A percentile compares a stretch with the other conserved stretches of the same genome.
phyloP scores from a whole-genome alignment of 2,113 vertebrate species.

The Cyanistes caeruleus region DNA sequence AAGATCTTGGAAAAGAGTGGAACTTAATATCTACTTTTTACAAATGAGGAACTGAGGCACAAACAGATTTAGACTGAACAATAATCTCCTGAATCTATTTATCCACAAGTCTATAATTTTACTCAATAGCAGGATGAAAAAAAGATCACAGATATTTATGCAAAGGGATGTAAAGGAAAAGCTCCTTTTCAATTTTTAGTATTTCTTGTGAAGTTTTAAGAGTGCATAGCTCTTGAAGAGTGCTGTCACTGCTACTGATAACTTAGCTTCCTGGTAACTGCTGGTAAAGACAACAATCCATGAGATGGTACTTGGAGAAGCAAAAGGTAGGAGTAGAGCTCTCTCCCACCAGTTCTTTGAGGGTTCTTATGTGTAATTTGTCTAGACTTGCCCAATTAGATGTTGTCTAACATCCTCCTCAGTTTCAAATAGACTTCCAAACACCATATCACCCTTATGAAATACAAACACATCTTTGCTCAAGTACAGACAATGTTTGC shows the following conservation, averaged over 20 bases:
- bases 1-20: not conserved
- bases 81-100: not conserved
- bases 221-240: not conserved
- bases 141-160: not conserved
- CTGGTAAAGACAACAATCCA: not conserved
- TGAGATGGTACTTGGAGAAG: conserved; percentile 1
- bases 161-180: not conserved
- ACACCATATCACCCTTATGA: not conserved
- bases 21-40: not conserved
- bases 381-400: conserved; percentile 8
- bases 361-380: not conserved
- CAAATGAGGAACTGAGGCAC: not conserved
- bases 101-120: not conserved
- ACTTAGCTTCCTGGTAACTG: not conserved
- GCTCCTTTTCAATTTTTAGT: not conserved
- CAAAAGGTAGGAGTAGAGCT: not conserved
- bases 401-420: not conserved
- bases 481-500: not conserved
- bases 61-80: not conserved
- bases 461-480: not conserved
- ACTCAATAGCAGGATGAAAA: not conserved
- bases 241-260: not conserved
- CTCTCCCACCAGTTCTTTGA: not conserved
- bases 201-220: not conserved
- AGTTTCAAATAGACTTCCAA: not conserved